These are phyloP conservation scores for Neopelma chrysocephalum DNA, from an alignment of 2,797 vertebrate genomes.

Conservation along the genomic window DNA sequence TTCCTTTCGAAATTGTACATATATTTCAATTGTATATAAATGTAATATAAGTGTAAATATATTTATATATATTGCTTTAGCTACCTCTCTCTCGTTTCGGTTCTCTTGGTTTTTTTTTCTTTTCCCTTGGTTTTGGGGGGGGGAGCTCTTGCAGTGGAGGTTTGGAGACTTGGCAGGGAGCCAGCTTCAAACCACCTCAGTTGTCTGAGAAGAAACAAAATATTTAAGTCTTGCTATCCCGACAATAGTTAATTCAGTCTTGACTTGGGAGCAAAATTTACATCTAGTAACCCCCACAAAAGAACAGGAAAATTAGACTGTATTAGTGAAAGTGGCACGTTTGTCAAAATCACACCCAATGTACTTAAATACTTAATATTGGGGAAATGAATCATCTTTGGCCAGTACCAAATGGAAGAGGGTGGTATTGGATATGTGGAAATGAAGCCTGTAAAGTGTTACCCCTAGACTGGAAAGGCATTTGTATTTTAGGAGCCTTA, in stretches of 20 bases:
- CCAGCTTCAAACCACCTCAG: too few species aligned
- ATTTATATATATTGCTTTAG: too few species aligned
- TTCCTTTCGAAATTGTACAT: too few species aligned
- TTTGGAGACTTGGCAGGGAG: too few species aligned
- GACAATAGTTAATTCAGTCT: not conserved
- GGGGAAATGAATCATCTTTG: not conserved
- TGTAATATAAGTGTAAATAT: too few species aligned
- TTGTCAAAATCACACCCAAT: not conserved
- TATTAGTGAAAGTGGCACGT: not conserved
- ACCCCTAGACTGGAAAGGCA: not conserved
- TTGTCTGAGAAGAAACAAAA: not conserved
- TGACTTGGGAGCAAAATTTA: not conserved
- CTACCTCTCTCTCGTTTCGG: too few species aligned
- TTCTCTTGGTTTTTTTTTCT: too few species aligned
- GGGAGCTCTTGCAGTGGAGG: too few species aligned
- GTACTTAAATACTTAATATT: not conserved
- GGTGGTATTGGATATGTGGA: not conserved
- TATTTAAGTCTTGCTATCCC: not conserved
- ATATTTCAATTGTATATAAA: too few species aligned
- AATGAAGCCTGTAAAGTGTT: not conserved
- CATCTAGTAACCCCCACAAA: not conserved
- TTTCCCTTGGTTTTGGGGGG: too few species aligned
- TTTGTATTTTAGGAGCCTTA: not conserved
- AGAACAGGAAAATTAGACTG: not conserved
- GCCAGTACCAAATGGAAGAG: not conserved